Evolutionary conservation across 2,888 invertebrate species (phyloP), one percentile per base, ranked within the genome.

Genomic region (Anoncus sp.): DNA sequence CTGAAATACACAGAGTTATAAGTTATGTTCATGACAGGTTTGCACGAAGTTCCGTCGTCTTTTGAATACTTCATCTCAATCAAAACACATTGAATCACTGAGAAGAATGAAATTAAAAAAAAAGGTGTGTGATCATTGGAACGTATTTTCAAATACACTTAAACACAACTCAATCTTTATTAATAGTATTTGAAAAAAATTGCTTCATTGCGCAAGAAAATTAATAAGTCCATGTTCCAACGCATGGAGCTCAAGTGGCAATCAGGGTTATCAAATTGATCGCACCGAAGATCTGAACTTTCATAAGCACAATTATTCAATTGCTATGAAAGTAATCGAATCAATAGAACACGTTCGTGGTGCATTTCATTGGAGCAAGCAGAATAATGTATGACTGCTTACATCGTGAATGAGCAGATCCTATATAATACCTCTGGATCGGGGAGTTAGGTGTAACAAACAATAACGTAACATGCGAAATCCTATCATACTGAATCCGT

Each of bases 381-480:
- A 5, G 62, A 16, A 53, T 18, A 43, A 45, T n/a, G 16, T 45
- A 60, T 14, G 18, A 14, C 24, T 20, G 22, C 59, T 60, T 20
- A 27, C 55, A 47, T 27, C 40, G 53, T 55, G 12, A 53, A 53
- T 27, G 49, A 45, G 22, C 6, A 16, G 3, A 40, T 16, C 49
- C 49, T 22, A 18, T 22, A n/a, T 47, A 55, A 63, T 47, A 27
- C 24, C n/a, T 16, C 27, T 22, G 20, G 40, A 16, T 10, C 9
- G 6, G 16, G 5, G 9, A 14, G 27, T 31, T 31, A 12, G 38
- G 38, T n/a, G 12, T 38, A 27, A 47, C 49, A 27, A 40, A 43
- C 62, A 72, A 65, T 65, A 53, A 72, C 38, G 40, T 35, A 59
- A 73, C 57, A 24, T 18, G 47, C n/a, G n/a, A 31, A 47, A 59